These are phyloP conservation scores for Melanotaenia nigrans DNA, from an alignment of 2,797 vertebrate species.

Conservation along the genomic window DNA sequence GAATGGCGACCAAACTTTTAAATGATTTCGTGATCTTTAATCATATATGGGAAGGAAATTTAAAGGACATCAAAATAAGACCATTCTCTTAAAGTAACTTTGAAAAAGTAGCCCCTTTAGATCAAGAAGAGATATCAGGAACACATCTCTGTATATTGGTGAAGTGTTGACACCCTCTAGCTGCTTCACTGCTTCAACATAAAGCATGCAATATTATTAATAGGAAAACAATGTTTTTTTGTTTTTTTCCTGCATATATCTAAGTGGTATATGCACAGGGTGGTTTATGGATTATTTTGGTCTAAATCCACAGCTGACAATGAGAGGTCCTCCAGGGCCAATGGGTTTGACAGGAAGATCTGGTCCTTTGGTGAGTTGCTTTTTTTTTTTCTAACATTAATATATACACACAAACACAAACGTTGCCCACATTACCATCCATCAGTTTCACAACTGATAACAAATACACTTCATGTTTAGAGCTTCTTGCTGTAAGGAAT, in stretches of 20 bases:
- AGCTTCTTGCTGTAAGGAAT: conserved; percentile 25
- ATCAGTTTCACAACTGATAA: conserved; percentile 32
- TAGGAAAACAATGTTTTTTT: background rate
- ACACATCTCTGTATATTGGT: background rate
- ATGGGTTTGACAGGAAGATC: conserved; percentile 93
- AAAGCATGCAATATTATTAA: background rate
- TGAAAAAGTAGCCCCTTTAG: background rate
- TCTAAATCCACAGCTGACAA: conserved; percentile 86
- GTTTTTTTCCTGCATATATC: background rate
- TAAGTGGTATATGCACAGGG: background rate
- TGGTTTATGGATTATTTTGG: conserved; percentile 39
- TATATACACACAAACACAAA: background rate
- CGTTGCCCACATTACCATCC: conserved; percentile 2
- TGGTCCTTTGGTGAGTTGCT: conserved; percentile 92
- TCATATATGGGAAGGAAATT: background rate
- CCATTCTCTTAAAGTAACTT: background rate
- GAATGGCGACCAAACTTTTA: background rate
- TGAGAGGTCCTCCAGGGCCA: conserved; percentile 93
- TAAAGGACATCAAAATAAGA: background rate
- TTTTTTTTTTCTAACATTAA: background rate
- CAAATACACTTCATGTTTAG: conserved; percentile 18
- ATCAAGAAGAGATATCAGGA: background rate
- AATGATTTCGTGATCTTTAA: background rate
- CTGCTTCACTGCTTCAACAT: background rate
- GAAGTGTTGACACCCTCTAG: background rate